Percentiles rank a stretch among this genome's conserved stretches.
Conservation (phyloP, 2,888 invertebrate genomes). For the Nemotelus nigrinus region DNA sequence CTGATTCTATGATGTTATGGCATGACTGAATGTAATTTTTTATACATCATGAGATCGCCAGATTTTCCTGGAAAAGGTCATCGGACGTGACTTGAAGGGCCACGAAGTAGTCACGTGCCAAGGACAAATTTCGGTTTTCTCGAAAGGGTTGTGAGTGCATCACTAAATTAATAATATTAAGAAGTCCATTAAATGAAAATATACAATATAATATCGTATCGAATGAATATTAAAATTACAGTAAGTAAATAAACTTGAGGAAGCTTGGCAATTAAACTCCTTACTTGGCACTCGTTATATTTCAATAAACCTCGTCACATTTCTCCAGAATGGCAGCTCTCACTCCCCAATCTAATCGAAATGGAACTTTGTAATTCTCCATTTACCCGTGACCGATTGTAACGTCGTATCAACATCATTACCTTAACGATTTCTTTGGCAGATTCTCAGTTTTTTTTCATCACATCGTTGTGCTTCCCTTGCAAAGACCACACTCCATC, state of each 20-base stretch:
- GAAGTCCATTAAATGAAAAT: too few species aligned
- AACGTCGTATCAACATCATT: conserved; percentile 38
- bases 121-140: not conserved
- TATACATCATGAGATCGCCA: not conserved
- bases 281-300: too few species aligned
- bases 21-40: conserved; percentile 7
- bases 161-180: too few species aligned
- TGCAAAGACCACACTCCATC: not conserved
- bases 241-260: too few species aligned
- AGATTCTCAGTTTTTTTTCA: conserved; percentile 4
- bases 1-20: not conserved
- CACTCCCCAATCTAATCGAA: too few species aligned
- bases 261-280: too few species aligned
- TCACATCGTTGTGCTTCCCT: not conserved
- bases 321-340: too few species aligned
- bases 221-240: too few species aligned
- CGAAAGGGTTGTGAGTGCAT: too few species aligned
- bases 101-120: not conserved
- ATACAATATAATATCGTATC: too few species aligned
- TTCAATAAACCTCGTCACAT: too few species aligned
- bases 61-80: not conserved
- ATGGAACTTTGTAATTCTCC: too few species aligned
- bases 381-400: conserved; percentile 21
- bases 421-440: conserved; percentile 18
- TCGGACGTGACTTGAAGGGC: not conserved